phyloP scores from a whole-genome alignment of 2,113 vertebrate genomes.

The Leucosticte australis region DNA sequence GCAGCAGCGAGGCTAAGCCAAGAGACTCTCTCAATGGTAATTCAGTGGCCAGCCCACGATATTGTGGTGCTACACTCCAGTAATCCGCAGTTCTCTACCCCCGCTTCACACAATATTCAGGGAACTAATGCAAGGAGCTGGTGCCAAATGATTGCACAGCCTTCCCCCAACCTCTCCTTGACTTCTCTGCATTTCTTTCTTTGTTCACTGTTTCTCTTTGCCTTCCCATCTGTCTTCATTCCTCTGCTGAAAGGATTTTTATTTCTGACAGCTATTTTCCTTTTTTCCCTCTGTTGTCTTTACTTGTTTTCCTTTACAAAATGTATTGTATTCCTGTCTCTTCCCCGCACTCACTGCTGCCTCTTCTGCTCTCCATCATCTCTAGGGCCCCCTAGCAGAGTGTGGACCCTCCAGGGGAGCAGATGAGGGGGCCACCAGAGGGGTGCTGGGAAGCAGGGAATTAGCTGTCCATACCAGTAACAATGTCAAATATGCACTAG shows the following conservation, averaged over 20 bases:
- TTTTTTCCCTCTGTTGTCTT: background rate
- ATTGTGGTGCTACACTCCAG: constrained; percentile 52
- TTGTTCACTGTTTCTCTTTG: background rate
- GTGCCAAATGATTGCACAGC: constrained; percentile 33
- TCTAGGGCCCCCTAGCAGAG: background rate
- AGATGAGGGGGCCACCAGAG: background rate
- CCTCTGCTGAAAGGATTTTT: background rate
- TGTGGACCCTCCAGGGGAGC: background rate
- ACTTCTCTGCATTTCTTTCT: constrained; percentile 9
- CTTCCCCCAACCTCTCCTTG: background rate
- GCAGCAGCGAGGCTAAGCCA: constrained; percentile 27
- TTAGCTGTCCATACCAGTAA: background rate
- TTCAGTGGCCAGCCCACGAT: constrained; percentile 55
- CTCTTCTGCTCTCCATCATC: background rate
- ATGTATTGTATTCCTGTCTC: background rate
- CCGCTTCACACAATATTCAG: constrained; percentile 22
- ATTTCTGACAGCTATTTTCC: background rate
- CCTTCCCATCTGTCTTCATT: constrained; percentile 5
- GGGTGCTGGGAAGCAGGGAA: background rate
- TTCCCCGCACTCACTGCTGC: background rate
- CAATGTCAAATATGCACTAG: background rate
- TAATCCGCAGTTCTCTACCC: background rate
- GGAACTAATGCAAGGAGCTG: constrained; percentile 16
- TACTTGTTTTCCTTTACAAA: background rate
- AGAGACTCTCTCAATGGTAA: constrained; percentile 47